Conservation (phyloP, 2,888 invertebrate genomes). For the Ellobium chinense region DNA sequence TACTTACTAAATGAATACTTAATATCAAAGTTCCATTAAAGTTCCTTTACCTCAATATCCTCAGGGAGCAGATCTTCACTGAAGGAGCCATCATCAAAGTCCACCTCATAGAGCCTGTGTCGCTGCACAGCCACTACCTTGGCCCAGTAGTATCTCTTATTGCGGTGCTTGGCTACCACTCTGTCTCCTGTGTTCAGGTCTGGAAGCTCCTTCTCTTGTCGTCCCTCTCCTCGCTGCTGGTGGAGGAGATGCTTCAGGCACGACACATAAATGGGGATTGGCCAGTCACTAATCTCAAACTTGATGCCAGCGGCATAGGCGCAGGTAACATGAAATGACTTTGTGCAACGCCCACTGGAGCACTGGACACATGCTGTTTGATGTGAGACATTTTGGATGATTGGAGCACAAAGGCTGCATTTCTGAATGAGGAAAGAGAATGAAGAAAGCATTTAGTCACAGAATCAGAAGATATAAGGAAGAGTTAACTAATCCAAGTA, state of each 20-base stretch:
- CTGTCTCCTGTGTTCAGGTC: conserved; percentile 75
- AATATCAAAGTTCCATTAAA: no score
- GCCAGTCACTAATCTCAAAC: conserved; percentile 79
- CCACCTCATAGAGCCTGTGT: conserved; percentile 82
- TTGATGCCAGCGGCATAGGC: conserved; percentile 82
- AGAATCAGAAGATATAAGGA: no score
- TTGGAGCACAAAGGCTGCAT: conserved; percentile 72
- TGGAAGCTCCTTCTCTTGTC: conserved; percentile 55
- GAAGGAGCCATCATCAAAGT: conserved; percentile 83
- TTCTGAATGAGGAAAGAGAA: conserved; percentile 64
- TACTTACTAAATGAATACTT: no score
- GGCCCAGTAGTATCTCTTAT: conserved; percentile 83
- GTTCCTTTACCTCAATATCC: conserved; percentile 81
- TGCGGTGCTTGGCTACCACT: conserved; percentile 84
- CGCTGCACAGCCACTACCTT: conserved; percentile 80
- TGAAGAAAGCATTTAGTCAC: no score
- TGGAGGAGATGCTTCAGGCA: conserved; percentile 75
- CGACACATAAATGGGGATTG: conserved; percentile 77
- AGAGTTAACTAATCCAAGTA: no score
- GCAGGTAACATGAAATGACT: conserved; percentile 83
- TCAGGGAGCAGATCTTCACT: conserved; percentile 82
- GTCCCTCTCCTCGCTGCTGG: conserved; percentile 18
- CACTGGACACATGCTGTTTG: conserved; percentile 80
- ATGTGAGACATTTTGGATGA: conserved; percentile 51
- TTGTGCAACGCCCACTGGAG: conserved; percentile 79